These are phyloP conservation scores for Bombus picipes DNA, from an alignment of 1,140 invertebrate species.

Conservation along the genomic window DNA sequence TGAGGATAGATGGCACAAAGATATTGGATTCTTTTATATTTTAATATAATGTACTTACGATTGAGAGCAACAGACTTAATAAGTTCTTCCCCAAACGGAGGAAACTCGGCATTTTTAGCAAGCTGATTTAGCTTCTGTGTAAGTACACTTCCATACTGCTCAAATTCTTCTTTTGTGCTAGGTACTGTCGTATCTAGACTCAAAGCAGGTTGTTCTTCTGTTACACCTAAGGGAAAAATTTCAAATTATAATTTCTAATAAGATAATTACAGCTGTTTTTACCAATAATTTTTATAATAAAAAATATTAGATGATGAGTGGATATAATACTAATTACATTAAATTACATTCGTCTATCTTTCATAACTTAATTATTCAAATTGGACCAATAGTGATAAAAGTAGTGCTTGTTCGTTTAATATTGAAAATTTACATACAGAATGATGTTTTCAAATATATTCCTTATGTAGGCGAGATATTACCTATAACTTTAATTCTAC, in stretches of 20 bases:
- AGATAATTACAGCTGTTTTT: not conserved
- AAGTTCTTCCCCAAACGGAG: slow-evolving; percentile 90
- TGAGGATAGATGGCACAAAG: too few species aligned
- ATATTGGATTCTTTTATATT: not conserved
- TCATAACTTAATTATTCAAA: not conserved
- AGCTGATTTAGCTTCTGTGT: slow-evolving; percentile 88
- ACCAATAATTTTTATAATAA: not conserved
- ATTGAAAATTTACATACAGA: not conserved
- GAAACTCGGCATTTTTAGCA: slow-evolving; percentile 88
- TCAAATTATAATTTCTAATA: not conserved
- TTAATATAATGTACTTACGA: slow-evolving; percentile 85
- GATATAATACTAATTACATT: not conserved
- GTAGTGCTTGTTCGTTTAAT: not conserved
- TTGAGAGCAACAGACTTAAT: slow-evolving; percentile 90
- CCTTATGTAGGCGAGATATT: not conserved
- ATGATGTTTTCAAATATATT: slow-evolving; percentile 6
- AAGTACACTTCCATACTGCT: slow-evolving; percentile 89
- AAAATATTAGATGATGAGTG: not conserved
- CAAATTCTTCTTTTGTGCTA: slow-evolving; percentile 90
- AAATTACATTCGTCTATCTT: not conserved
- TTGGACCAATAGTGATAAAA: not conserved
- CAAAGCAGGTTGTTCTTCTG: slow-evolving; percentile 80
- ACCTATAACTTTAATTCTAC: not conserved
- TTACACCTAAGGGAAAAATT: slow-evolving; percentile 80
- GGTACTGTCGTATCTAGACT: slow-evolving; percentile 87